Conservation (phyloP, 2,888 invertebrate species). For the Cyclophora albipunctata region DNA sequence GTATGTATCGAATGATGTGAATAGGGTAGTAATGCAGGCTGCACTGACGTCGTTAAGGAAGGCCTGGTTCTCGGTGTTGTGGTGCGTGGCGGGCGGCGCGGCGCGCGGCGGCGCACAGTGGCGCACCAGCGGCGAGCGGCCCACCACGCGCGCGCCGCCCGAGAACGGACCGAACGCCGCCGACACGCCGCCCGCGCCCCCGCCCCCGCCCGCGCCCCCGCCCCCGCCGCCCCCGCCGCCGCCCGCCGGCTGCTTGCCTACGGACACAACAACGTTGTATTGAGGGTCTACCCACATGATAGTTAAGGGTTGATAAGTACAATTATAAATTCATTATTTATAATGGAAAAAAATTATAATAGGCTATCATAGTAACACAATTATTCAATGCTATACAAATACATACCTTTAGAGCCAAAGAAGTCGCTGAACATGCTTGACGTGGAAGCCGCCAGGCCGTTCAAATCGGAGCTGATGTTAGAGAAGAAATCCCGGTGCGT, state of each 20-base stretch:
- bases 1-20: too few species aligned
- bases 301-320: too few species aligned
- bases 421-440: constrained; percentile 96
- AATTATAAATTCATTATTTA: too few species aligned
- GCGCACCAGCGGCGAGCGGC: constrained; percentile 91
- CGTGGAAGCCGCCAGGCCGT: constrained; percentile 94
- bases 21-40: too few species aligned
- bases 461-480: constrained; percentile 93
- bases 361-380: too few species aligned
- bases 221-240: constrained; percentile 10
- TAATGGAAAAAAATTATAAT: too few species aligned
- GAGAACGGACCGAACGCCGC: constrained; percentile 66
- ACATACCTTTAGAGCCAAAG: constrained; percentile 84
- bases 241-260: not conserved
- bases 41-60: constrained; percentile 90
- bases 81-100: constrained; percentile 80
- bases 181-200: constrained; percentile 22
- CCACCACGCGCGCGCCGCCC: constrained; percentile 88
- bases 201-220: constrained; percentile 8
- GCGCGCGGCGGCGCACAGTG: constrained; percentile 81
- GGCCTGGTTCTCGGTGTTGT: constrained; percentile 92
- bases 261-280: too few species aligned
- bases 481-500: constrained; percentile 90
- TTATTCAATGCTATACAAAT: not conserved
- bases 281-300: too few species aligned